A percentile compares a stretch with the other conserved stretches of the same genome.
Evolutionary conservation across 2,113 vertebrate species (phyloP).

Genomic region (Mirza zaza): DNA sequence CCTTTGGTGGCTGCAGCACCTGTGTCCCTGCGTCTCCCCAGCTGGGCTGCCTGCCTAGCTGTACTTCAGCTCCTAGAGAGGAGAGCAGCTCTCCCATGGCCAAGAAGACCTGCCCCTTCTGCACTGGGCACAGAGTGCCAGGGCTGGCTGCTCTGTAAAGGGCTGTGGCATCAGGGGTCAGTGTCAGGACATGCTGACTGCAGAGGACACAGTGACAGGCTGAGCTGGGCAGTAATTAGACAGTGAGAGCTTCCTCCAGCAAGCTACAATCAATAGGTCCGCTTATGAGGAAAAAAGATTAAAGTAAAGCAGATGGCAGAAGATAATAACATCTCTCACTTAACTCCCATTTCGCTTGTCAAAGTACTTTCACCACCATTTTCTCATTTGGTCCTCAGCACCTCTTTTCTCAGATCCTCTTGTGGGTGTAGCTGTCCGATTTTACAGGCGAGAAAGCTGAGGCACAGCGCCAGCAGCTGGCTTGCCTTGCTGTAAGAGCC

Average conservation of each 20-base stretch:
- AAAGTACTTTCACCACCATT: slow-evolving; percentile 26
- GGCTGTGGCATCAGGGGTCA: slow-evolving; percentile 59
- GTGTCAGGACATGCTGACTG: slow-evolving; percentile 71
- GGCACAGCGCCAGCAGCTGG: background rate
- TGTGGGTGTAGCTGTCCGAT: background rate
- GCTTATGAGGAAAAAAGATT: slow-evolving; percentile 64
- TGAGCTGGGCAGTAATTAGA: slow-evolving; percentile 75
- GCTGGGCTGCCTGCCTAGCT: background rate
- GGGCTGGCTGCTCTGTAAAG: background rate
- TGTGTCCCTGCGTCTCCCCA: background rate
- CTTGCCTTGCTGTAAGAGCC: background rate
- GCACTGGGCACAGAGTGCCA: background rate
- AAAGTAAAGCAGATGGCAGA: slow-evolving; percentile 61
- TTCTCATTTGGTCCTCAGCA: background rate
- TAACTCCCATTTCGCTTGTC: slow-evolving; percentile 60
- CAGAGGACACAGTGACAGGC: slow-evolving; percentile 72
- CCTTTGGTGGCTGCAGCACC: background rate
- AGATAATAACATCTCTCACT: slow-evolving; percentile 70
- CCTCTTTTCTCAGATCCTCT: background rate
- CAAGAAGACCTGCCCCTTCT: background rate
- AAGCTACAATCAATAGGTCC: slow-evolving; percentile 73
- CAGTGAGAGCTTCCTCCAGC: slow-evolving; percentile 75
- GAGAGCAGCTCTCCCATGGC: background rate
- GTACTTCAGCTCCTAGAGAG: background rate
- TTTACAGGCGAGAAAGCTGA: slow-evolving; percentile 1